Evolutionary conservation across 2,888 invertebrate species (phyloP).

Genomic region (Barypeithes pellucidus): DNA sequence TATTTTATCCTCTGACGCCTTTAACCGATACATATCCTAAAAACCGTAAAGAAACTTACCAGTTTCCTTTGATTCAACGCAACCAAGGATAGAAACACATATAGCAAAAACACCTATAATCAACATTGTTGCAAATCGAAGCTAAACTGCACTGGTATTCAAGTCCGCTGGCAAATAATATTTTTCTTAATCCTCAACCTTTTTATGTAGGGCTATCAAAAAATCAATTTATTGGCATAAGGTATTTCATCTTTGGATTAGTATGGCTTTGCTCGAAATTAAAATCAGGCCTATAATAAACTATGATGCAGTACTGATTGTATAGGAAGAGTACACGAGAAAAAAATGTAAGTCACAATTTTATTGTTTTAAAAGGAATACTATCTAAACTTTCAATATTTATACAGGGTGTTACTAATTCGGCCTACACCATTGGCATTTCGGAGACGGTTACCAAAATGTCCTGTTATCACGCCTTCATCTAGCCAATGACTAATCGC

Average conservation of each 20-base stretch:
- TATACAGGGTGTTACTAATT: too few species aligned
- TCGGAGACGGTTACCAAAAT: too few species aligned
- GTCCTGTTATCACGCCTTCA: too few species aligned
- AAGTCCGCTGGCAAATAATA: background rate
- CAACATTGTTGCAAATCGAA: background rate
- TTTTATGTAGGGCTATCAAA: background rate
- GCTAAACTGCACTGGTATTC: background rate
- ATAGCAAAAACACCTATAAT: background rate
- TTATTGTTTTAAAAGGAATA: too few species aligned
- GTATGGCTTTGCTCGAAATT: background rate
- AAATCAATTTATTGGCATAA: conserved; percentile 13
- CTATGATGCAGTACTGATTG: background rate
- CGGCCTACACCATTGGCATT: too few species aligned
- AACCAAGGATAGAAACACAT: background rate
- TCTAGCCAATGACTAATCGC: too few species aligned
- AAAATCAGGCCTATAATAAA: background rate
- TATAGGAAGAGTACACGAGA: too few species aligned
- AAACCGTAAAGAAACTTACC: background rate
- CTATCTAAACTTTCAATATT: too few species aligned
- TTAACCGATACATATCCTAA: too few species aligned
- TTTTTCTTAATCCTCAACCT: background rate
- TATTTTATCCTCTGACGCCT: too few species aligned
- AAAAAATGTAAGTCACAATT: too few species aligned
- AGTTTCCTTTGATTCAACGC: background rate
- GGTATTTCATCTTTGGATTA: background rate